Conservation (phyloP, 2,888 invertebrate species). For the Lymantria dispar region DNA sequence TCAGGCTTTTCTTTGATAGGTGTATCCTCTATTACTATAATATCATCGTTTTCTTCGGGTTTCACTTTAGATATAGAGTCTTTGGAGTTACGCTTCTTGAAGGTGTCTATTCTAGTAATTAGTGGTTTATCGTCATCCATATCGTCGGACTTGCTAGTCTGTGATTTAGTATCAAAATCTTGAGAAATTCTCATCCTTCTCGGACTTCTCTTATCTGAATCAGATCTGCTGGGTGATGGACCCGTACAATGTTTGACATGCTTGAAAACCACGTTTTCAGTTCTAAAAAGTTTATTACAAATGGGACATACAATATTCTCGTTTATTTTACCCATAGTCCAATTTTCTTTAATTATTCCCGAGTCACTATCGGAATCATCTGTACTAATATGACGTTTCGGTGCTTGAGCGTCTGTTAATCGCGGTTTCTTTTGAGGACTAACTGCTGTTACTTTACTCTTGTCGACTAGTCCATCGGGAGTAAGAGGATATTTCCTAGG, state of each 20-base stretch:
- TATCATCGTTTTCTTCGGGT: slow-evolving; percentile 46
- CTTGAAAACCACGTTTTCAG: slow-evolving; percentile 78
- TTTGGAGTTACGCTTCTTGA: slow-evolving; percentile 53
- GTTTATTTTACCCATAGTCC: slow-evolving; percentile 81
- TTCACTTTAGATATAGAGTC: slow-evolving; percentile 37
- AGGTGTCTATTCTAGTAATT: slow-evolving; percentile 33
- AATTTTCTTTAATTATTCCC: slow-evolving; percentile 66
- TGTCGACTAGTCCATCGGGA: slow-evolving; percentile 46
- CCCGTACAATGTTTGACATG: slow-evolving; percentile 79
- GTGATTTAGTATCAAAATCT: slow-evolving; percentile 55
- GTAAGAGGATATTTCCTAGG: slow-evolving; percentile 69
- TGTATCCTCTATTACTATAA: slow-evolving; percentile 61
- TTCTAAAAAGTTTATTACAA: slow-evolving; percentile 73
- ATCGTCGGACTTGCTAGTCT: slow-evolving; percentile 50
- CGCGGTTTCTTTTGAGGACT: slow-evolving; percentile 67
- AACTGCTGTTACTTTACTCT: slow-evolving; percentile 35
- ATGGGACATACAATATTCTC: slow-evolving; percentile 78
- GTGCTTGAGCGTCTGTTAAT: slow-evolving; percentile 51
- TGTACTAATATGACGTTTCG: slow-evolving; percentile 35
- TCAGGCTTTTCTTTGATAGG: slow-evolving; percentile 43
- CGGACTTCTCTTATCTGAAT: slow-evolving; percentile 61
- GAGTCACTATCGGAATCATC: slow-evolving; percentile 57
- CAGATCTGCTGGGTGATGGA: slow-evolving; percentile 70
- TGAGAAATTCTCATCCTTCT: slow-evolving; percentile 51
- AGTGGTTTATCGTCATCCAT: slow-evolving; percentile 45